Evolutionary conservation across 2,888 invertebrate genomes (phyloP).

Genomic region (Nycteola revayana): DNA sequence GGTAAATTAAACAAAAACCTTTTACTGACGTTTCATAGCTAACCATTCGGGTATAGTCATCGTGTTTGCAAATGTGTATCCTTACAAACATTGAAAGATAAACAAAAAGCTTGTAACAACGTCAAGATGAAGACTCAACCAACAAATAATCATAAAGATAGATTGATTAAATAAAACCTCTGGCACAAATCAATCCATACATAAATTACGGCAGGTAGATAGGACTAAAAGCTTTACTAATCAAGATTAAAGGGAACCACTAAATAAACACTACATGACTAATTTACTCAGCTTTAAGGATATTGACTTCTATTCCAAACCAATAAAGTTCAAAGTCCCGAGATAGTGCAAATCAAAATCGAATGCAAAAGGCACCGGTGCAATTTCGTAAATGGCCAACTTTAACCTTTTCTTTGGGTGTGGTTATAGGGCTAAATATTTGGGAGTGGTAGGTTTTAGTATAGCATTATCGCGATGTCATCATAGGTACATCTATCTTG

Average conservation of each 20-base stretch:
- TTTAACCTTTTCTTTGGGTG: conserved; percentile 34
- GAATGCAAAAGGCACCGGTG: conserved; percentile 25
- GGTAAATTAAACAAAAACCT: too few species aligned
- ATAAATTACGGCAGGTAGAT: conserved; percentile 5
- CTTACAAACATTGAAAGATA: too few species aligned
- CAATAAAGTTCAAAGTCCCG: conserved; percentile 5
- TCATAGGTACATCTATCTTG: conserved; percentile 17
- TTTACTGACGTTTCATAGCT: too few species aligned
- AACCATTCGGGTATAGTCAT: too few species aligned
- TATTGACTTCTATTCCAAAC: conserved; percentile 5
- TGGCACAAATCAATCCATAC: conserved; percentile 15
- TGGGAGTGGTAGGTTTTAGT: conserved; percentile 21
- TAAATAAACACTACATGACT: neutral
- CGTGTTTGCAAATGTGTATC: too few species aligned
- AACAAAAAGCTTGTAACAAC: too few species aligned
- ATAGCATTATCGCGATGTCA: conserved; percentile 17
- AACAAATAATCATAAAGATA: too few species aligned
- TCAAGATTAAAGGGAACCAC: conserved; percentile 15
- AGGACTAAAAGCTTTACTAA: conserved; percentile 13
- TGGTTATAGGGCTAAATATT: conserved; percentile 22
- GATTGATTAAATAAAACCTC: too few species aligned
- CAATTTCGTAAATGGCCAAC: conserved; percentile 24
- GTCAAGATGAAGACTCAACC: too few species aligned
- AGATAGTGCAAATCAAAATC: conserved; percentile 5
- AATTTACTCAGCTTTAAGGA: neutral